A percentile compares a stretch with the other conserved stretches of the same genome.
phyloP scores from a whole-genome alignment of 2,797 vertebrate species.

The Brotula barbata region DNA sequence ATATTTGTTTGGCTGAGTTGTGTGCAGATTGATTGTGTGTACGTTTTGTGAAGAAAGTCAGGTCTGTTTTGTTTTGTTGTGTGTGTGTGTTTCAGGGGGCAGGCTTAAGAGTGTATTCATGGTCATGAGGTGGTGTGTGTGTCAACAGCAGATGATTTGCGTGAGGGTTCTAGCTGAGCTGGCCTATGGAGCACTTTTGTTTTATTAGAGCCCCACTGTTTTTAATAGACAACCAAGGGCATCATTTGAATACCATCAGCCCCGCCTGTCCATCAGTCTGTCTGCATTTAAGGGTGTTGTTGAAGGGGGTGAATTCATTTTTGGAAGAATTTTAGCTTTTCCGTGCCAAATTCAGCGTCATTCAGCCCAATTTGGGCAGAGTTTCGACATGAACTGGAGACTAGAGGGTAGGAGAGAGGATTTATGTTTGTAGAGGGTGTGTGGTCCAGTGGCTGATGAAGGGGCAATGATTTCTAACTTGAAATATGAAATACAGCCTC shows the following conservation, averaged over 20 bases:
- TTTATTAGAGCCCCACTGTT: conserved; percentile 68
- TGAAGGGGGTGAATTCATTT: conserved; percentile 8
- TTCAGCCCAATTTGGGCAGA: conserved; percentile 1
- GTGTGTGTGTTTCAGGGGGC: no score
- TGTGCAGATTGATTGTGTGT: conserved; percentile 63
- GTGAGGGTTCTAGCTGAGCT: conserved; percentile 66
- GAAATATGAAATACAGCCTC: no score
- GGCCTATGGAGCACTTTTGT: conserved; percentile 62
- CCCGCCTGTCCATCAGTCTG: conserved; percentile 37
- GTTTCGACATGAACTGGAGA: background rate
- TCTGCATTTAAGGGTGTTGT: conserved; percentile 25
- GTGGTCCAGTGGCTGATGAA: no score
- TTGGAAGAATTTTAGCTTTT: conserved; percentile 8
- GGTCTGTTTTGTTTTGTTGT: conserved; percentile 20
- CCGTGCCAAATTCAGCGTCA: conserved; percentile 21
- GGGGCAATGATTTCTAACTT: no score
- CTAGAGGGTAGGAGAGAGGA: no score
- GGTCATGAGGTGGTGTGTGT: conserved; percentile 68
- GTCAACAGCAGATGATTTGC: conserved; percentile 73
- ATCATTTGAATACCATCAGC: conserved; percentile 68
- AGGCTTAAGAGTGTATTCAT: conserved; percentile 60
- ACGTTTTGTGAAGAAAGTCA: conserved; percentile 61
- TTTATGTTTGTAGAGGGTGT: no score
- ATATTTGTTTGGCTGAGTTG: conserved; percentile 51
- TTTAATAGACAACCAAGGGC: conserved; percentile 66